phyloP scores from a whole-genome alignment of 2,797 vertebrate species.

The Arrhamphus sclerolepis region DNA sequence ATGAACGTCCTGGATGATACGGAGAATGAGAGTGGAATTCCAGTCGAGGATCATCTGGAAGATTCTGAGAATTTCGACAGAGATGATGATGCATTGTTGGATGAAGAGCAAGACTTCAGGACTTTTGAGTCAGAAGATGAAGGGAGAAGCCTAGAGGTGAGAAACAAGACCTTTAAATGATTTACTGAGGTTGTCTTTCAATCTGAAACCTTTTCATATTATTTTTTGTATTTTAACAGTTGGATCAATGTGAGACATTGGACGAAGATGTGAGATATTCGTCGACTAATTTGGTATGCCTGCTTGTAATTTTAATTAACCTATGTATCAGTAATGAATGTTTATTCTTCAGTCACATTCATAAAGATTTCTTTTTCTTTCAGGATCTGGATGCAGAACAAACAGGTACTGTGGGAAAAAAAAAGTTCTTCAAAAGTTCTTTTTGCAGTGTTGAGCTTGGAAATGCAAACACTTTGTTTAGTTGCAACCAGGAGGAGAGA shows the following conservation, averaged over 20 bases:
- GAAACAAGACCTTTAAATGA: not conserved
- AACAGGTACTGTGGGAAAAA: slow-evolving; percentile 90
- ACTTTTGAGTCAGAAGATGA: slow-evolving; percentile 52
- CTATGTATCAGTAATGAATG: not conserved
- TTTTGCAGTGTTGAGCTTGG: slow-evolving; percentile 66
- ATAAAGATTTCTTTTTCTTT: slow-evolving; percentile 7
- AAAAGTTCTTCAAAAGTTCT: slow-evolving; percentile 40
- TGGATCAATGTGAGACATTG: slow-evolving; percentile 30
- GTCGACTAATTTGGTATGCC: slow-evolving; percentile 50
- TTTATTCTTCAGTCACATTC: not conserved
- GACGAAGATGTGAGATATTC: slow-evolving; percentile 44
- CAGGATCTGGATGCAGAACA: slow-evolving; percentile 81
- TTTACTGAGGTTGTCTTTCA: no score
- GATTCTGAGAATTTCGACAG: slow-evolving; percentile 74
- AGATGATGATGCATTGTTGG: slow-evolving; percentile 65
- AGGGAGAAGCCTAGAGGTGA: slow-evolving; percentile 54
- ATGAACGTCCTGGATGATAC: slow-evolving; percentile 89
- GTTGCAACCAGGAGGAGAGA: slow-evolving; percentile 86
- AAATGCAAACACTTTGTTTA: slow-evolving; percentile 69
- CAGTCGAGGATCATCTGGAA: slow-evolving; percentile 77
- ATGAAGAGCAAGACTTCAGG: slow-evolving; percentile 49
- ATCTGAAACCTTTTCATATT: not conserved
- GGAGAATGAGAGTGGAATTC: slow-evolving; percentile 84
- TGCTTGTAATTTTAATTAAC: not conserved
- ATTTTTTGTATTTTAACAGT: slow-evolving; percentile 39